Evolutionary conservation across 2,888 invertebrate species (phyloP), one percentile per base, ranked within the genome.

Genomic region (Apantesis nais): DNA sequence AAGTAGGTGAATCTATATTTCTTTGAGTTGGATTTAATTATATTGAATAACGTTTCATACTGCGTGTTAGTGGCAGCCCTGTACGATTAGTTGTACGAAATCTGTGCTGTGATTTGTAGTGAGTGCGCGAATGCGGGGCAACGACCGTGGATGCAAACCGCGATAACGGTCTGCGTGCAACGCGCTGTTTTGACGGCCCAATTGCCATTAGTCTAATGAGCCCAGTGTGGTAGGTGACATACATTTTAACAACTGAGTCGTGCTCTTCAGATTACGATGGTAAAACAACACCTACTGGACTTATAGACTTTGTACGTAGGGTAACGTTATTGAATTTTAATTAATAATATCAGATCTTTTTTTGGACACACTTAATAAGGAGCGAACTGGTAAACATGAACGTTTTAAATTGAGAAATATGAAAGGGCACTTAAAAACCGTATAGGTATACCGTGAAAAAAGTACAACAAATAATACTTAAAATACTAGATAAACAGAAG

Each of bases 91-190:
- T 81, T 84, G 82, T 85, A 85, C 89, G 86, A 90, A 91, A 92
- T 91, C 89, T 88, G 92, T 84, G 87, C 85, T 88, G 90, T 89
- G 90, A 92, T 91, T 90, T 90, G 91, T 90, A 85, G 86, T 84
- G 86, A 84, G 86, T 86, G 80, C 84, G 90, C 87, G 86, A 89
- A 89, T 88, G 86, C 85, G 86, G 83, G 91, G 90, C 89, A 89
- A 90, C 87, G 92, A 92, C 92, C 92, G 88, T 84, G 85, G 88
- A 85, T 86, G 89, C 89, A 85, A 85, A 87, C 86, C 80, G 79
- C 83, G 88, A 85, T 90, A 92, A 92, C 92, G 91, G 91, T 84
- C 81, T 80, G 86, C 88, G 85, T 87, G 88, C 87, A 86, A 76
- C 83, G 77, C 85, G 81, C 79, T 86, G 85, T 86, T 86, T 86